Percentiles rank a stretch among this genome's conserved stretches.
phyloP scores from a whole-genome alignment of 2,797 vertebrate genomes.

The Mormyrops boulengeri region DNA sequence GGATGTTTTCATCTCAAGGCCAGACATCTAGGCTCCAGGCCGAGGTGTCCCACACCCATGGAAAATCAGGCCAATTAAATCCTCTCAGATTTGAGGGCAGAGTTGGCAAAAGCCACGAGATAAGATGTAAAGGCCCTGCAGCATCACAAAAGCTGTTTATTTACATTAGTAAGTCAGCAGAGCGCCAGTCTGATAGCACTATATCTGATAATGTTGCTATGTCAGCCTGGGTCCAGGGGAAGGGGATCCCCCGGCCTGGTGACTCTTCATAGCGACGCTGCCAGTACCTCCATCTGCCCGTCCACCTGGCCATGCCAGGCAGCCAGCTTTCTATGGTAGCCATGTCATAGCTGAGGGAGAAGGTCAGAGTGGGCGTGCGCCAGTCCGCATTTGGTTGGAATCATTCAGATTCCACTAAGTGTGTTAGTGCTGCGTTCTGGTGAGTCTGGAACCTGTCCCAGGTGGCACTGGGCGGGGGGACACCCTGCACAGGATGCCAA shows the following conservation, averaged over 20 bases:
- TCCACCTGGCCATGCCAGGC: neutral
- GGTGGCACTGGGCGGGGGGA: neutral
- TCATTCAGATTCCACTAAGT: neutral
- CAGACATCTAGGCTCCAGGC: neutral
- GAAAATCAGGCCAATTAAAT: neutral
- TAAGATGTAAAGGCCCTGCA: neutral
- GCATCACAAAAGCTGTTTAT: conserved; percentile 5
- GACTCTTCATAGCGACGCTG: neutral
- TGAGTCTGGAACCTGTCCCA: neutral
- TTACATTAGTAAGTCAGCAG: neutral
- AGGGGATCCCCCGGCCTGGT: too few species aligned
- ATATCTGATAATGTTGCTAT: neutral
- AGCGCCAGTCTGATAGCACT: neutral
- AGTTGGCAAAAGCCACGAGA: neutral
- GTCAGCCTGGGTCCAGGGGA: neutral
- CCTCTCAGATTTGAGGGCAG: conserved; percentile 12
- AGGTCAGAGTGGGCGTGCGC: neutral
- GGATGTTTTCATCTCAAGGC: neutral
- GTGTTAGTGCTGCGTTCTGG: neutral
- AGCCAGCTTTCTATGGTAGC: neutral
- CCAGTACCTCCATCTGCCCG: neutral
- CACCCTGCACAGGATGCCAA: neutral
- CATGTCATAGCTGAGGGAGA: neutral
- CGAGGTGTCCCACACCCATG: neutral
- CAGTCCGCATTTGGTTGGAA: neutral